Conservation (phyloP, 2,888 invertebrate genomes). For the Hypselothyrea guttata region DNA sequence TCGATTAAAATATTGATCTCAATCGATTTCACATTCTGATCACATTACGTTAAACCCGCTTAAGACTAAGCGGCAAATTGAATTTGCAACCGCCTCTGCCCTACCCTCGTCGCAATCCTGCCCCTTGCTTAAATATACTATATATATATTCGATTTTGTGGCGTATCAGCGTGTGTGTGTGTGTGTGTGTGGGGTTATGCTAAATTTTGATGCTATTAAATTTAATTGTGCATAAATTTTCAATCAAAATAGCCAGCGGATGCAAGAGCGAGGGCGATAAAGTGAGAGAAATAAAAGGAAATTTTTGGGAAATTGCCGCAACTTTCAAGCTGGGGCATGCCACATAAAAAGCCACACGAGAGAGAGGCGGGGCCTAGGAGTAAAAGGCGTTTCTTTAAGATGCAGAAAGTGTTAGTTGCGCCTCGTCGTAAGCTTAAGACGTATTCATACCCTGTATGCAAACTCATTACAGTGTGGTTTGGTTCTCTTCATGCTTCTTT, state of each 20-base stretch:
- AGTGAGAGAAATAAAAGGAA: not conserved
- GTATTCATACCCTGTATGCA: not conserved
- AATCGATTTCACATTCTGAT: constrained; percentile 35
- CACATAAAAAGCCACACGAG: not conserved
- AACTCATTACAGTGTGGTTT: too few species aligned
- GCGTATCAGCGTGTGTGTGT: constrained; percentile 7
- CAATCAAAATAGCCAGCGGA: constrained; percentile 44
- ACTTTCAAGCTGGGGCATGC: constrained; percentile 1
- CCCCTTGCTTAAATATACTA: too few species aligned
- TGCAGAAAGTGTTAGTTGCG: too few species aligned
- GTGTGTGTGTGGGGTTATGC: constrained; percentile 14
- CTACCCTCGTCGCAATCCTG: too few species aligned
- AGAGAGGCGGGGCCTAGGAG: not conserved
- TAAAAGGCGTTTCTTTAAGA: constrained; percentile 1
- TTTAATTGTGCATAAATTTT: constrained; percentile 61
- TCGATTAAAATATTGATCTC: constrained; percentile 46
- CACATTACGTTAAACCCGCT: constrained; percentile 29
- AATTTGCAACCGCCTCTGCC: constrained; percentile 19
- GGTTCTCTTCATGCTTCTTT: too few species aligned
- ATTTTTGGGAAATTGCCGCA: constrained; percentile 13
- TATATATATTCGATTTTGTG: constrained; percentile 14
- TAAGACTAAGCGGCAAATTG: constrained; percentile 28
- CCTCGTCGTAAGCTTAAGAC: not conserved
- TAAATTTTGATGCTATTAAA: constrained; percentile 53
- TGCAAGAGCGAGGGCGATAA: not conserved